Evolutionary conservation across 2,797 vertebrate genomes (phyloP), one percentile per base, ranked within the genome.

Genomic region (Diceros bicornis): DNA sequence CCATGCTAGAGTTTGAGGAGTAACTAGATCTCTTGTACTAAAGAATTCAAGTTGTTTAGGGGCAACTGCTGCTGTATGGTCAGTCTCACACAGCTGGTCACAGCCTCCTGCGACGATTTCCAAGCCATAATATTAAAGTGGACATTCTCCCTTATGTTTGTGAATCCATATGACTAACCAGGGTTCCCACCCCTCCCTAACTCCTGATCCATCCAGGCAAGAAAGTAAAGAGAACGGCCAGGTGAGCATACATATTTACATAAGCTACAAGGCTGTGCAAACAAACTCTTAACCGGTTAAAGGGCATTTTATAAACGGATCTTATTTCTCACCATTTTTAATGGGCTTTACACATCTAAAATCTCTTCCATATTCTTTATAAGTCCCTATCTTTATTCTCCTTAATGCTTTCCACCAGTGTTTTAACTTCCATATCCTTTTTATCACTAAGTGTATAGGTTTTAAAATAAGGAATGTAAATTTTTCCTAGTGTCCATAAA

Each of bases 231-330:
- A 69, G 75, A 61, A 62, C n/a, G 41, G 41, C 23, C 62, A 41
- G 74, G 89, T 87, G 62, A 94, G 17, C 89, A 71, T 11, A 90
- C 7, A 12, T 97, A 71, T 89, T 98, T 82, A 93, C 84, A 81
- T 88, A 91, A 96, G 92, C 41, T 74, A 55, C 68, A 86, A 82
- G 82, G 83, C 64, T 91, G n/a, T 44, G 68, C 69, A 97, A 97
- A 95, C 92, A 97, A 84, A 90, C 37, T 78, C 71, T 94, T 61
- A 85, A 1, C 44, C 2, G 20, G 44, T 72, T 75, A 93, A 86
- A 97, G 78, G 91, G 77, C 68, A 96, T 71, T 91, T 86, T 85
- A 89, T 84, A 87, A 94, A 90, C 25, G 84, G 25, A 17, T 79
- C 71, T 85, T 96, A 82, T 57, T 85, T 85, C 75, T 94, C 77